phyloP scores from a whole-genome alignment of 1,140 invertebrate genomes.

The Caenorhabditis inopinata region DNA sequence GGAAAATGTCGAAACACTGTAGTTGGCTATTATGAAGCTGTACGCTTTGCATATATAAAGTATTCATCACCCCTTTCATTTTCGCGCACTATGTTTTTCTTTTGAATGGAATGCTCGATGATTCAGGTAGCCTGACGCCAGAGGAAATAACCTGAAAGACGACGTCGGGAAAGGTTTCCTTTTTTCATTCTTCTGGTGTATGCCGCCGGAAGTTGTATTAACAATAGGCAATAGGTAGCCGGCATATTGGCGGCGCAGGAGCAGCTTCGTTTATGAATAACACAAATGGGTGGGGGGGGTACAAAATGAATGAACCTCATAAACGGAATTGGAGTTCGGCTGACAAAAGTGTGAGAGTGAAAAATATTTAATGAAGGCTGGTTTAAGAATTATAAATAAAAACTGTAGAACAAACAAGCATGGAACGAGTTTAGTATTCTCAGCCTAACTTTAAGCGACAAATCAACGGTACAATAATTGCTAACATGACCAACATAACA shows the following conservation, averaged over 20 bases:
- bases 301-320: background rate
- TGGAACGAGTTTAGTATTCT: too few species aligned
- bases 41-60: too few species aligned
- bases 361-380: too few species aligned
- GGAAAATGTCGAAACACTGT: too few species aligned
- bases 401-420: too few species aligned
- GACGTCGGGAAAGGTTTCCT: background rate
- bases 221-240: constrained; percentile 27
- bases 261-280: constrained; percentile 26
- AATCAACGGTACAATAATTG: too few species aligned
- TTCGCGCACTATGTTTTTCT: constrained; percentile 23
- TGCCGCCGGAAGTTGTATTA: constrained; percentile 22
- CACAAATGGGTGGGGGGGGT: constrained; percentile 3
- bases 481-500: too few species aligned
- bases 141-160: constrained; percentile 30
- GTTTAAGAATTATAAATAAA: too few species aligned
- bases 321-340: background rate
- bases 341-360: too few species aligned
- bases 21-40: too few species aligned
- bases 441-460: too few species aligned
- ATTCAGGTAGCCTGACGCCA: background rate
- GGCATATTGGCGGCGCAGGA: constrained; percentile 24
- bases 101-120: background rate
- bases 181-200: constrained; percentile 18
- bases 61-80: background rate